These are phyloP conservation scores for Myiotriccus ornatus DNA, from an alignment of 2,797 vertebrate genomes.

Conservation along the genomic window DNA sequence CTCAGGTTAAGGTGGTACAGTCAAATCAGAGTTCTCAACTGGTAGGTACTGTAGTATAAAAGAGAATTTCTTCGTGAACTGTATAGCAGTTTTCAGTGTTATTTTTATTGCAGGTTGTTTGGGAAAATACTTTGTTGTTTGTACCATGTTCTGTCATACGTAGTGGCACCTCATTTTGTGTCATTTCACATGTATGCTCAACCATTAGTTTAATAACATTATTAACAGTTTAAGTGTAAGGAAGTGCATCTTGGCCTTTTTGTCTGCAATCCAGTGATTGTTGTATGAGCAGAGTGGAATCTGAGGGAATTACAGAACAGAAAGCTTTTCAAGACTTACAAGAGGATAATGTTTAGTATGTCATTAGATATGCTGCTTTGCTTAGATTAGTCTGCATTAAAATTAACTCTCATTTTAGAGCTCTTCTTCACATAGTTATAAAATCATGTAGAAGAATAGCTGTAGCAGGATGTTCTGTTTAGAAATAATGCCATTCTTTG, in stretches of 20 bases:
- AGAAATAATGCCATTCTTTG: not conserved
- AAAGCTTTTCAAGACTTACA: not conserved
- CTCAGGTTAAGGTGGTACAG: constrained; percentile 72
- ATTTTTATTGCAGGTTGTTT: not conserved
- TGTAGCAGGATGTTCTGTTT: not conserved
- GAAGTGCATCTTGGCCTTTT: not conserved
- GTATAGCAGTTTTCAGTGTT: not conserved
- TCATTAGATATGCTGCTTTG: not conserved
- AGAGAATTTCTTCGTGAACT: not conserved
- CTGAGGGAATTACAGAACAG: not conserved
- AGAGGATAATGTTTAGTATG: not conserved
- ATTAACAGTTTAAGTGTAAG: not conserved
- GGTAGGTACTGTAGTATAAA: constrained; percentile 75
- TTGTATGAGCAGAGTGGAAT: not conserved
- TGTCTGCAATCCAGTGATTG: not conserved
- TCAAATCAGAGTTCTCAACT: constrained; percentile 78
- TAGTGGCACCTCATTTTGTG: not conserved
- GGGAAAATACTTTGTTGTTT: not conserved
- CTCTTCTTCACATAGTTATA: not conserved
- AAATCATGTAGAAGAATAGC: not conserved
- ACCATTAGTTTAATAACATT: not conserved
- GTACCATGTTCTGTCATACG: not conserved
- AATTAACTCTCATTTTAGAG: not conserved
- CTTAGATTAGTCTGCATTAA: not conserved
- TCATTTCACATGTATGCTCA: not conserved